A percentile compares a stretch with the other conserved stretches of the same genome.
Conservation (phyloP, 2,888 invertebrate species). For the Tachina grossa region DNA sequence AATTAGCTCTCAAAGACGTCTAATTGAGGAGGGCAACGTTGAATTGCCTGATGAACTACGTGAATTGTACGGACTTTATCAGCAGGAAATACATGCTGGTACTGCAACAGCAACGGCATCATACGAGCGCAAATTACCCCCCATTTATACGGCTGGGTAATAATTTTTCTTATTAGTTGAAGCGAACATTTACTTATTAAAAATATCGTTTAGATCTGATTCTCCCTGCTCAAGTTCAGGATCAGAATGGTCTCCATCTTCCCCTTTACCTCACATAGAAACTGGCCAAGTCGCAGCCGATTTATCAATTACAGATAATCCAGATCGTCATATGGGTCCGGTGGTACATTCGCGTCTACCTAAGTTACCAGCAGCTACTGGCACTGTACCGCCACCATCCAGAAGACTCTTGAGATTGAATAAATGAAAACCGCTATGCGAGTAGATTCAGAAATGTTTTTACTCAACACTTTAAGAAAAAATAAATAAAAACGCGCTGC, state of each 20-base stretch:
- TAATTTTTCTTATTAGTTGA: neutral
- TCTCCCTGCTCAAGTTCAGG: constrained; percentile 83
- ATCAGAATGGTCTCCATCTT: constrained; percentile 83
- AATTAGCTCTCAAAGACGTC: constrained; percentile 92
- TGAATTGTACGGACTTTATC: constrained; percentile 91
- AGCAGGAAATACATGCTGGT: constrained; percentile 93
- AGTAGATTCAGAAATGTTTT: neutral
- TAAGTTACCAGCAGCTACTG: constrained; percentile 75
- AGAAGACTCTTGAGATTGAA: constrained; percentile 54
- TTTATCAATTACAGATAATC: constrained; percentile 73
- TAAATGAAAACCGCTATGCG: constrained; percentile 12
- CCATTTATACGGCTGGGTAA: constrained; percentile 82
- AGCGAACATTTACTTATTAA: neutral
- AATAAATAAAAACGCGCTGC: constrained; percentile 25
- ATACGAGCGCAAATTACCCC: constrained; percentile 82
- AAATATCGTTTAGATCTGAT: constrained; percentile 77
- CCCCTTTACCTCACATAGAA: constrained; percentile 79
- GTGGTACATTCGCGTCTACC: constrained; percentile 81
- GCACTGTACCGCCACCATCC: constrained; percentile 37
- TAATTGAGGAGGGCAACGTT: constrained; percentile 91
- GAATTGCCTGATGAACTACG: constrained; percentile 89
- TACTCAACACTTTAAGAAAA: neutral
- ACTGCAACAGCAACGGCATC: constrained; percentile 83
- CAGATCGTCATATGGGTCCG: constrained; percentile 81
- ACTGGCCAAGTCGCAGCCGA: constrained; percentile 74